Base-by-base conservation (phyloP, 30 jellyfish, hydroid and myxozoan genomes). In the Cassiopea xamachana region DNA sequence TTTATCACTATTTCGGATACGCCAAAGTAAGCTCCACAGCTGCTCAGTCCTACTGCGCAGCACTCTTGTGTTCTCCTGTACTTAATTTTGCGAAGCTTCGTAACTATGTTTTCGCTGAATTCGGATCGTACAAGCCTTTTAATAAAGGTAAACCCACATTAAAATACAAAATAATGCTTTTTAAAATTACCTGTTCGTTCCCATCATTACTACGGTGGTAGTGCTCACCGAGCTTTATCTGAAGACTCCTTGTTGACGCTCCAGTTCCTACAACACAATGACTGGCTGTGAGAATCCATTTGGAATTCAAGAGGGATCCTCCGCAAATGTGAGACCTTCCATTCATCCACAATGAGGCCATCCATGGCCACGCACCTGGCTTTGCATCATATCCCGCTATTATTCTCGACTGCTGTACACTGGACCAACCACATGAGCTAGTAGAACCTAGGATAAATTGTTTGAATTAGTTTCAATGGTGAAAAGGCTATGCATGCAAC, bases 281-380 rank as follows among this genome's bases (percentile, higher is more conserved):
- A 46, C 97, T 91, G 45, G 97, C 97, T 17, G 97, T 85, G 68
- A 91, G 51, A 1, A 91, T 87, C 98, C 94, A 92, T 7, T 75
- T 49, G 81, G 89, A 73, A 43, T 75, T 85, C 61, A 92, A 47
- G 18, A 92, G 85, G 9, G 98, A 83, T 7, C 91, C 98, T 1
- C 98, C 98, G 74, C 98, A 92, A 64, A 85, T 84, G 49, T 92
- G 98, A 58, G 88, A 75, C 60, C 90, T 69, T 2, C 89, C 89
- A 73, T 87, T n/a, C 90, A 72, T 70, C 87, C 87, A 78, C 14
- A 92, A 85, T 13, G 97, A 91, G 7, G 94, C 97, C 85, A 91
- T 91, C 94, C 97, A 91, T 68, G 97, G 97, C 97, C 97, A 91
- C 43, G 97, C 94, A 0, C 97, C 97, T 9, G 86, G 94, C 59